Evolutionary conservation across 2,113 vertebrate species (phyloP), one percentile per base, ranked within the genome.

Genomic region (Ranitomeya variabilis): DNA sequence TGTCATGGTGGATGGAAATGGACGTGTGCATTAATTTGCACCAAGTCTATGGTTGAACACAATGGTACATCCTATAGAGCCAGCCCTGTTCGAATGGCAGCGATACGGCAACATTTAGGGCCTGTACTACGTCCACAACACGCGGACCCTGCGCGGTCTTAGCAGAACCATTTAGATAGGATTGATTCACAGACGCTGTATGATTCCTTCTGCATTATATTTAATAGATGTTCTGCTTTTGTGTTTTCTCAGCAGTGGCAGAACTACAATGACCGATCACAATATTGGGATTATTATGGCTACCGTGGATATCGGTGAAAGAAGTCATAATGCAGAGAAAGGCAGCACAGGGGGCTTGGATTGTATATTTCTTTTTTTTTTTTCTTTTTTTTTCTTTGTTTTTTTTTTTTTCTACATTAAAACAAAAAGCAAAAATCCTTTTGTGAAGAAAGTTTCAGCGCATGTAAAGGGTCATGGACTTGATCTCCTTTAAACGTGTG

Each of bases 301-400:
- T 95, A 94, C 86, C 92, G 95, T 71, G 93, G 92, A 85, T 94
- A 95, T 92, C 95, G 93, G 90, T 96, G 93, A 96, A 93, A 90
- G 88, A 69, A 88, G 64, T 84, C 89, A 91, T 89, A 90, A 89
- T 64, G 55, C 71, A 82, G 86, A 51, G 82, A 37, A 79, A 71
- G 81, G 51, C 74, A 83, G 67, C 57, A 26, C 45, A 21, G 86
- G 90, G 82, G 90, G 21, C 51, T 90, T 91, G 84, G 89, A 90
- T 88, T 85, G 90, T 81, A 80, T 81, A 87, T 87, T 87, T 80
- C 45, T 79, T 67, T 45, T 74, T 74, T 16, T 74, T 45, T 74
- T 10, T 16, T 37, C 10, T 8, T 76, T 19, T 76, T 69, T 80
- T 12, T 31, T 31, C 2, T 31, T 31, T 31, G 1, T 67, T 67